phyloP scores from a whole-genome alignment of 2,888 invertebrate species.

The Drosophila formosana region DNA sequence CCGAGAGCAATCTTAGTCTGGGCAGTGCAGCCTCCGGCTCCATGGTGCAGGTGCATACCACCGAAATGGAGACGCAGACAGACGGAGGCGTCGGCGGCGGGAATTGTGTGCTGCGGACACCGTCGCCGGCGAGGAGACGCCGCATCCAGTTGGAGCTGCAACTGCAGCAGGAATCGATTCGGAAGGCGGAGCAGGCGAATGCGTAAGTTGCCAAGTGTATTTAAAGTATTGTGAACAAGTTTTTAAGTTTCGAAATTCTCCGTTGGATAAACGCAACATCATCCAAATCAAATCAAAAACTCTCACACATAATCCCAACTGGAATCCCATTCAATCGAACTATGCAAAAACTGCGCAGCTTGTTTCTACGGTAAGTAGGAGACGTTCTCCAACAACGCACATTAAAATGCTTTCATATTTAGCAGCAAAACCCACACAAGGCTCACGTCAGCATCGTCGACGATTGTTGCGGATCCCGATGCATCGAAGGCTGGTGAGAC shows the following conservation, averaged over 20 bases:
- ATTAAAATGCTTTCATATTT: neutral
- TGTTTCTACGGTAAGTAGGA: constrained; percentile 78
- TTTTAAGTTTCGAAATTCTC: constrained; percentile 69
- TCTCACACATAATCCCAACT: neutral
- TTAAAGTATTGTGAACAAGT: constrained; percentile 21
- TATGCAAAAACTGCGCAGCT: constrained; percentile 83
- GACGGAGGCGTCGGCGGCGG: constrained; percentile 60
- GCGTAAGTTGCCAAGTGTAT: constrained; percentile 66
- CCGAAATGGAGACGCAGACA: constrained; percentile 70
- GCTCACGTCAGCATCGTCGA: constrained; percentile 34
- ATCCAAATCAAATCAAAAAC: constrained; percentile 8
- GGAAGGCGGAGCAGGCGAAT: constrained; percentile 62
- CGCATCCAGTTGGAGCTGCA: constrained; percentile 70
- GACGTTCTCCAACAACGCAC: neutral
- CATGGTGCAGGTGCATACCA: constrained; percentile 60
- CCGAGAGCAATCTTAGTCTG: constrained; percentile 55
- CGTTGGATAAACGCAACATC: constrained; percentile 45
- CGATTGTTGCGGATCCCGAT: constrained; percentile 44
- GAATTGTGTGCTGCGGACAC: constrained; percentile 66
- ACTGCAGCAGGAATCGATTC: constrained; percentile 45
- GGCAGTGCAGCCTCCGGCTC: constrained; percentile 39
- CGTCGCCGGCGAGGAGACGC: constrained; percentile 68
- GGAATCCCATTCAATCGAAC: constrained; percentile 62
- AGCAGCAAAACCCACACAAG: constrained; percentile 68
- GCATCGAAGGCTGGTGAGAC: constrained; percentile 58